Evolutionary conservation across 2,113 vertebrate species (phyloP), one percentile per base, ranked within the genome.

Genomic region (Perognathus longimembris): DNA sequence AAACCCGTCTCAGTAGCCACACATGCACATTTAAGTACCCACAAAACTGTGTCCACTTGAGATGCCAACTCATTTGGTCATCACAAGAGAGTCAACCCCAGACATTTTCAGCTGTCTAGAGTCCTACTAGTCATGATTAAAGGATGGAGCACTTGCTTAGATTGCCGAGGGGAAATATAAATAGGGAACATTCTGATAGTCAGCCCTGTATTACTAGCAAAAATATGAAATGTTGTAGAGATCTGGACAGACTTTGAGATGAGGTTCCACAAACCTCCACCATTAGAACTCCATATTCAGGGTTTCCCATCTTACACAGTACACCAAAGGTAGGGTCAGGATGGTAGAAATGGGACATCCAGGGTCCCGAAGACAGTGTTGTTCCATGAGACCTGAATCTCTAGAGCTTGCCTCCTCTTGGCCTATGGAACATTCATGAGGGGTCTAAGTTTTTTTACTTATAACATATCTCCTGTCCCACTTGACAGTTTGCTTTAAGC

Each of bases 321-420:
- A 34, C 64, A 42, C 24, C 30, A 12, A 0, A 30, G 32, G 22
- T 17, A 11, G 26, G 57, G 7, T 14, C 32, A 85, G 7, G 45
- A 10, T 34, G 7, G 1, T 14, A 36, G 28, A 66, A 38, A 77
- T 42, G 6, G 4, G 21, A 0, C 22, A 1, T 11, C 9, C 0
- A 5, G 17, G 32, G 32, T 18, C 22, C 40, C 28, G 59, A 70
- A 79, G 14, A 42, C 7, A 24, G n/a, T 10, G 21, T 70, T 1
- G 50, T 54, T 21, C 24, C 59, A 24, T 0, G 50, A 77, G 57
- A 63, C 34, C 69, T 24, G 59, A n/a, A n/a, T 69, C 36, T 34
- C 36, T 32, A 22, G 40, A 57, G n/a, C 6, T 54, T 32, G 12
- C 17, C 50, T 54, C 11, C 17, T 54, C 50, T 54, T 38, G 22